phyloP scores from a whole-genome alignment of 1,140 invertebrate species.

The Diabrotica virgifera region DNA sequence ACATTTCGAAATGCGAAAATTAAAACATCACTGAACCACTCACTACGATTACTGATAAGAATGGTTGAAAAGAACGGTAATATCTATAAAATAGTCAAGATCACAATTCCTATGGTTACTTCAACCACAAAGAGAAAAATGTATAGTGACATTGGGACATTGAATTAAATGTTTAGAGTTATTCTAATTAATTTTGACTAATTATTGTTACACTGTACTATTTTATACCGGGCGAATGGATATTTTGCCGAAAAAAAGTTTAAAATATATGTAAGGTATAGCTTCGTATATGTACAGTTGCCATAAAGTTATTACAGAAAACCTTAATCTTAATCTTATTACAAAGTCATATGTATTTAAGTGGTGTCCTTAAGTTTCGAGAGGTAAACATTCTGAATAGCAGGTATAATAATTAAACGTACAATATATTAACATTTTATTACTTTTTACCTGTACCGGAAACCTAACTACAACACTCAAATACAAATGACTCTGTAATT shows the following conservation, averaged over 20 bases:
- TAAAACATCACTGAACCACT: slow-evolving; percentile 11
- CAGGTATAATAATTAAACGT: too few species aligned
- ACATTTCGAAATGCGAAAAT: slow-evolving; percentile 5
- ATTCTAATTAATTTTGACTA: slow-evolving; percentile 19
- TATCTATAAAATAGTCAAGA: slow-evolving; percentile 17
- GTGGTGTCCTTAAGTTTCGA: too few species aligned
- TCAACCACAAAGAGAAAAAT: slow-evolving; percentile 7
- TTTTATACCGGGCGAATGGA: not conserved
- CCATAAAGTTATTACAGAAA: too few species aligned
- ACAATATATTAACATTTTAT: too few species aligned
- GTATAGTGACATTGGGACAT: slow-evolving; percentile 13
- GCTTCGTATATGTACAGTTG: too few species aligned
- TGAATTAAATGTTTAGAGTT: slow-evolving; percentile 5
- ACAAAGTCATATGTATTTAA: too few species aligned
- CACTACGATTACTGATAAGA: not conserved
- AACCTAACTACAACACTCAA: too few species aligned
- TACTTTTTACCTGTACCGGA: too few species aligned
- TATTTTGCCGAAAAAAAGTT: not conserved
- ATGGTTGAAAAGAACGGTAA: not conserved
- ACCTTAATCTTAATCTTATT: too few species aligned
- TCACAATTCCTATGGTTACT: slow-evolving; percentile 11
- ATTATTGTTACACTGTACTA: slow-evolving; percentile 9
- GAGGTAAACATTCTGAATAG: too few species aligned
- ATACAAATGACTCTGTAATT: too few species aligned
- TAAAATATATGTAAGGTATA: too few species aligned